Evolutionary conservation across 2,888 invertebrate genomes (phyloP).

Genomic region (Cryptus armator): DNA sequence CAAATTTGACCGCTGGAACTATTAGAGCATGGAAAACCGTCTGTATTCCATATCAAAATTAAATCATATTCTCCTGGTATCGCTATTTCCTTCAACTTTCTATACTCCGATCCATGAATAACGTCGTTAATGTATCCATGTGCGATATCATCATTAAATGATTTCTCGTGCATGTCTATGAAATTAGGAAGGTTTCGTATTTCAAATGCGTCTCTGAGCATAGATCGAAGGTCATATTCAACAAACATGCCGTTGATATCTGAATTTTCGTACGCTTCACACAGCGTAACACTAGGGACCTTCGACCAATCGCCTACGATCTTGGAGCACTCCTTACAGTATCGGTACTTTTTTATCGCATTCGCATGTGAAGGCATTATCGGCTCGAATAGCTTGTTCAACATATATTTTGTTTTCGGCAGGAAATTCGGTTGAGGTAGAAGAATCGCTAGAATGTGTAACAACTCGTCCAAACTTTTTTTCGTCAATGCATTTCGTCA

Average conservation of each 20-base stretch:
- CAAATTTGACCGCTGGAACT: conserved; percentile 50
- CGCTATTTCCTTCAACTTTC: conserved; percentile 5
- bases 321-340: conserved; percentile 34
- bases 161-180: conserved; percentile 24
- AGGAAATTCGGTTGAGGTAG: conserved; percentile 48
- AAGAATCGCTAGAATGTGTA: conserved; percentile 20
- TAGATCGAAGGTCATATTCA: conserved; percentile 11
- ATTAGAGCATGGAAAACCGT: conserved; percentile 25
- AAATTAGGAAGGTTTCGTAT: conserved; percentile 5
- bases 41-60: conserved; percentile 44
- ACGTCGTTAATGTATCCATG: conserved; percentile 29
- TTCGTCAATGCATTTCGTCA: conserved; percentile 37
- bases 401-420: conserved; percentile 22
- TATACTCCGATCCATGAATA: conserved; percentile 25
- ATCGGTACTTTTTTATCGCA: conserved; percentile 28
- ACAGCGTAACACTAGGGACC: not conserved
- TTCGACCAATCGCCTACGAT: conserved; percentile 30
- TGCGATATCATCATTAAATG: not conserved
- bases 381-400: conserved; percentile 28
- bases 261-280: conserved; percentile 15
- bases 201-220: conserved; percentile 43
- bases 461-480: conserved; percentile 32
- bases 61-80: conserved; percentile 37
- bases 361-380: not conserved
- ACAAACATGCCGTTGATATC: conserved; percentile 30